Conservation (phyloP, 2,797 vertebrate species). For the Sebastes taczanowskii region DNA sequence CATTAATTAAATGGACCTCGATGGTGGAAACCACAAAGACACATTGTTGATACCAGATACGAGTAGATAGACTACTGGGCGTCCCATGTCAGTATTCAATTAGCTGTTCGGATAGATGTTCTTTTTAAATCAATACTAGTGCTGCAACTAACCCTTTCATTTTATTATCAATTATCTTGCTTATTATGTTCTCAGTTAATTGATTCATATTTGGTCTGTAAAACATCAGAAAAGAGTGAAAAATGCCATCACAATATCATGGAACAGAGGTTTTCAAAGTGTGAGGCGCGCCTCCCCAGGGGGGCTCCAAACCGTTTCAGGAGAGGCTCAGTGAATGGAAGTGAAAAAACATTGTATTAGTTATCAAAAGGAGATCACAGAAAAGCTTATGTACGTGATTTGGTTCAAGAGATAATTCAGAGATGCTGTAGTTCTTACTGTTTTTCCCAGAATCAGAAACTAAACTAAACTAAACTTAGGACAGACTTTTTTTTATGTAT, state of each 20-base stretch:
- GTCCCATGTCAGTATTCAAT: background rate
- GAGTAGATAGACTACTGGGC: background rate
- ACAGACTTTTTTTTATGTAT: too few relatives aligned
- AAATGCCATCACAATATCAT: background rate
- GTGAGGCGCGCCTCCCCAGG: background rate
- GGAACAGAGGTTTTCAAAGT: background rate
- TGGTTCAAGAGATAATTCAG: too few relatives aligned
- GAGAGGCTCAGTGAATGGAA: background rate
- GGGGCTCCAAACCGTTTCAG: background rate
- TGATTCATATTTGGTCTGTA: background rate
- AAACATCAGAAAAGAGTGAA: background rate
- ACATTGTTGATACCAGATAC: background rate
- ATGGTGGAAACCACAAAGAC: background rate
- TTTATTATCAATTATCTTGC: background rate
- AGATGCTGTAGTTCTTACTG: too few relatives aligned
- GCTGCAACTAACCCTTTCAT: background rate
- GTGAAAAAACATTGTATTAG: background rate
- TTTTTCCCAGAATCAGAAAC: too few relatives aligned
- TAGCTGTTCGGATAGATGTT: background rate
- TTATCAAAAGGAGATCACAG: background rate
- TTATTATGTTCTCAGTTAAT: background rate
- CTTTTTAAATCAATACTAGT: background rate
- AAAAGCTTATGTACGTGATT: too few relatives aligned
- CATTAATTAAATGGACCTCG: background rate
- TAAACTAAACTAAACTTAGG: too few relatives aligned